Percentiles rank a stretch among this genome's conserved stretches.
Evolutionary conservation across 1,140 invertebrate species (phyloP).

Genomic region (Watersipora subatra): DNA sequence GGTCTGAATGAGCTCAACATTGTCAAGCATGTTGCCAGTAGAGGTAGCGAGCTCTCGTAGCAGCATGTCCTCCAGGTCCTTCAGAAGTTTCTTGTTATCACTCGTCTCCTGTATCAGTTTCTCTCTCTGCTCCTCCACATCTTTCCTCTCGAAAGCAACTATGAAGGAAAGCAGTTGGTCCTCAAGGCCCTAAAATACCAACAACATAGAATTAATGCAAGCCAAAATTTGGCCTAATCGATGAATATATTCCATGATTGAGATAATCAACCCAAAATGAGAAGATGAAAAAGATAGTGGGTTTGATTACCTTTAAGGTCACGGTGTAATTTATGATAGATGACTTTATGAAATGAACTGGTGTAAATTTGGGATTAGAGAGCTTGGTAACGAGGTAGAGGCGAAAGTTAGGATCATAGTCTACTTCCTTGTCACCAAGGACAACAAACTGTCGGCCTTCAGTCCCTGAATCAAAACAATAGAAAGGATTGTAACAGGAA

Average conservation of each 20-base stretch:
- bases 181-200: constrained; percentile 51
- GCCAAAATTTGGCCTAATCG: too few species aligned
- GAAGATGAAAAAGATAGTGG: too few species aligned
- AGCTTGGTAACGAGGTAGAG: constrained; percentile 70
- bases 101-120: constrained; percentile 55
- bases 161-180: constrained; percentile 68
- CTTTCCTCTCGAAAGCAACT: constrained; percentile 53
- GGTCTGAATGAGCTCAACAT: constrained; percentile 60
- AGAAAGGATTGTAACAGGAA: neutral
- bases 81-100: constrained; percentile 60
- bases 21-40: constrained; percentile 71
- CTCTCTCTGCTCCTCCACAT: constrained; percentile 41
- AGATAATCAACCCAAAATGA: too few species aligned
- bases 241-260: too few species aligned
- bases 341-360: constrained; percentile 61
- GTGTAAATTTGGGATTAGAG: constrained; percentile 62
- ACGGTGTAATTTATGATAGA: constrained; percentile 76
- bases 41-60: constrained; percentile 60
- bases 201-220: too few species aligned
- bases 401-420: constrained; percentile 60
- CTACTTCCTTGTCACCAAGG: constrained; percentile 22
- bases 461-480: constrained; percentile 12
- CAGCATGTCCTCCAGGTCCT: constrained; percentile 60
- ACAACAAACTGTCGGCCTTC: constrained; percentile 50
- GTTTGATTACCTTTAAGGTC: constrained; percentile 48